Conservation (phyloP, 2,113 vertebrate species). For the Corythaeola cristata region DNA sequence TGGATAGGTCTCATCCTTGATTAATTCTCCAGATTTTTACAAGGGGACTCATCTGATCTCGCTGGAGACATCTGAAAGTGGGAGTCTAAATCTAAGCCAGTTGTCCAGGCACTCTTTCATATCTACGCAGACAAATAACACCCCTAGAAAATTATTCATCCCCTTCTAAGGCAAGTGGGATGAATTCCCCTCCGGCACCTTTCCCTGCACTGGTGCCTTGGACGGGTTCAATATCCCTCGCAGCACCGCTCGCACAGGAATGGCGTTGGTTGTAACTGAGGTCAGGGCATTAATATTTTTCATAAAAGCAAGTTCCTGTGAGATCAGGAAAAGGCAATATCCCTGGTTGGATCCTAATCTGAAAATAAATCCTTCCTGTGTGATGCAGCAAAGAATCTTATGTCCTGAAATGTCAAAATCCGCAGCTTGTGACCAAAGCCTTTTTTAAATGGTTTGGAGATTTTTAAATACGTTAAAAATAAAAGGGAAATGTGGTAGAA, state of each 20-base stretch:
- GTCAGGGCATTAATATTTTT: neutral
- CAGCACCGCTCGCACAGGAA: neutral
- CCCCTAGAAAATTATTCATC: neutral
- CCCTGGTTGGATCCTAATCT: neutral
- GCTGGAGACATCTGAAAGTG: neutral
- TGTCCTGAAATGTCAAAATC: constrained; percentile 7
- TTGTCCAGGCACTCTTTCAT: neutral
- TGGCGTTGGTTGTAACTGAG: rapidly evolving
- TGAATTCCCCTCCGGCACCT: neutral
- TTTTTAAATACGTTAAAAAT: constrained; percentile 29
- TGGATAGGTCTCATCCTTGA: neutral
- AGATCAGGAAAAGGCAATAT: neutral
- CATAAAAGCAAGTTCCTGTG: neutral
- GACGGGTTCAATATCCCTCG: neutral
- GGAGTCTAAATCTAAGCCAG: neutral
- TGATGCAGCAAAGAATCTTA: neutral
- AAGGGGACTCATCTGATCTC: neutral
- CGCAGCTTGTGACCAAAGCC: neutral
- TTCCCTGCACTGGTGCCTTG: neutral
- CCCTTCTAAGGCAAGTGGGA: neutral
- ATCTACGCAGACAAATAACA: neutral
- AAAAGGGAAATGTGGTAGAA: neutral
- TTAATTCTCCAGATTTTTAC: neutral
- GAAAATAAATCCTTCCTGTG: neutral
- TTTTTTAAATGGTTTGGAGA: neutral